phyloP scores from a whole-genome alignment of 2,888 invertebrate genomes.

The Thymelicus lineola region DNA sequence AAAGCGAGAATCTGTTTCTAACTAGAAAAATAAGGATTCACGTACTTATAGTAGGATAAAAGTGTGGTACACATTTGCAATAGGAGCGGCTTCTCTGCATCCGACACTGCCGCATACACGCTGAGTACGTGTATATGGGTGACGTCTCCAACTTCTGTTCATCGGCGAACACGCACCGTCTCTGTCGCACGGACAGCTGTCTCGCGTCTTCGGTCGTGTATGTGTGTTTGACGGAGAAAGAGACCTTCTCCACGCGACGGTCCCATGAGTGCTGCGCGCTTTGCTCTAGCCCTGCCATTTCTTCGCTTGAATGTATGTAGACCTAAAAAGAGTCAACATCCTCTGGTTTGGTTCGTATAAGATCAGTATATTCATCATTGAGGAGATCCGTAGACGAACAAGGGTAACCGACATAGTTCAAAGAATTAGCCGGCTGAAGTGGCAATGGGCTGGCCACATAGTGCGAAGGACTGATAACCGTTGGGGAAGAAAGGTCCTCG shows the following conservation, averaged over 20 bases:
- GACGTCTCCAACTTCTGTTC: constrained; percentile 87
- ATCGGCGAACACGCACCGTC: constrained; percentile 89
- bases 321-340: constrained; percentile 62
- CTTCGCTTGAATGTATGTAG: constrained; percentile 88
- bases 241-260: constrained; percentile 84
- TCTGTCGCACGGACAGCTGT: constrained; percentile 87
- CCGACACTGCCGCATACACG: constrained; percentile 90
- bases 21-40: constrained; percentile 30
- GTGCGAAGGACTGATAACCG: no score
- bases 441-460: no score
- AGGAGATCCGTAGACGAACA: no score
- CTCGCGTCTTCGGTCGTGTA: constrained; percentile 91
- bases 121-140: constrained; percentile 88
- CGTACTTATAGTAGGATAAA: constrained; percentile 87
- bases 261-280: constrained; percentile 90
- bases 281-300: constrained; percentile 88
- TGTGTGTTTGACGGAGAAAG: constrained; percentile 90
- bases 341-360: no score
- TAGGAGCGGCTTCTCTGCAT: constrained; percentile 86
- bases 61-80: constrained; percentile 90
- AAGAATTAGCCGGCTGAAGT: no score
- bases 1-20: neutral
- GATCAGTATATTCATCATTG: no score
- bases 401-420: no score
- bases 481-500: no score